phyloP scores from a whole-genome alignment of 2,888 invertebrate genomes.

The Salpingus planirostris region DNA sequence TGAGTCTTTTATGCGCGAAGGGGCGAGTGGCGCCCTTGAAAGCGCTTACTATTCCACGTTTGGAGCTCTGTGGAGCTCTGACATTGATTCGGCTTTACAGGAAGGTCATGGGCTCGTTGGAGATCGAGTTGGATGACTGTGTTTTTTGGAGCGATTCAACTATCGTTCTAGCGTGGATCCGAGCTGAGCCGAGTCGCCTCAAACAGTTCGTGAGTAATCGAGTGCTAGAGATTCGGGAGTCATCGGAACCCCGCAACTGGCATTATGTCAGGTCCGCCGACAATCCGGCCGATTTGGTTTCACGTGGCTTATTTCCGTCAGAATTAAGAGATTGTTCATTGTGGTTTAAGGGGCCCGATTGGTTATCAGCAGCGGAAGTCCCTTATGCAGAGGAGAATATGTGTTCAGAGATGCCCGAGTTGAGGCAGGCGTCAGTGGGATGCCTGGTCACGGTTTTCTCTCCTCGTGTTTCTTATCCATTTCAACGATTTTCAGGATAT shows the following conservation, averaged over 20 bases:
- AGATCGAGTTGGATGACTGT: neutral
- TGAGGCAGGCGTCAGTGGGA: no score
- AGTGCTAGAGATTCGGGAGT: neutral
- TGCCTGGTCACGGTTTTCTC: no score
- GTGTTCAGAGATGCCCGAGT: no score
- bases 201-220: neutral
- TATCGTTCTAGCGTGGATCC: neutral
- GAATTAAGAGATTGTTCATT: no score
- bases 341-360: no score
- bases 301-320: neutral
- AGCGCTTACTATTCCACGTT: neutral
- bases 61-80: neutral
- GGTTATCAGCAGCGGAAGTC: no score
- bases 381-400: no score
- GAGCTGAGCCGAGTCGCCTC: neutral
- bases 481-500: no score
- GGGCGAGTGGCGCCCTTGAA: neutral
- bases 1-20: neutral
- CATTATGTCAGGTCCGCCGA: neutral
- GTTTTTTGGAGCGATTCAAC: neutral
- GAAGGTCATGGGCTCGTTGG: neutral
- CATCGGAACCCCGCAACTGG: neutral
- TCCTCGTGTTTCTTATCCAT: no score
- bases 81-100: no score
- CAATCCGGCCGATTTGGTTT: constrained; percentile 1